Conservation (phyloP, 2,797 vertebrate species). For the Smutsia gigantea region DNA sequence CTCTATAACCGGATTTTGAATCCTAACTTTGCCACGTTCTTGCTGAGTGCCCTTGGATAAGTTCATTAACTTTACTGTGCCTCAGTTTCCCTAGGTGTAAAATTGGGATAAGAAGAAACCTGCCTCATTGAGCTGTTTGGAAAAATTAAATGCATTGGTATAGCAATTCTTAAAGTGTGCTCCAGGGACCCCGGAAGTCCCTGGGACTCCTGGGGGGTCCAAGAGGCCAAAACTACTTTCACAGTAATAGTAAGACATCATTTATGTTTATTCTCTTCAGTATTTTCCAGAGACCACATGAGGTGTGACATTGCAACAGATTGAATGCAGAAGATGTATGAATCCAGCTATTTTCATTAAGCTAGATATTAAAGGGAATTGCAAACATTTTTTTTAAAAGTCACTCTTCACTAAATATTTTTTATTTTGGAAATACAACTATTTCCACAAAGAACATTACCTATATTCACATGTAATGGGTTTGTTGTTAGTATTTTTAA, state of each 20-base stretch:
- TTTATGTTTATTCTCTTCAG: neutral
- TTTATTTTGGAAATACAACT: constrained; percentile 21
- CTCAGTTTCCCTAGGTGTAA: neutral
- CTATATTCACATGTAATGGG: neutral
- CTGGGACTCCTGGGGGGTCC: neutral
- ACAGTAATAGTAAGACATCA: neutral
- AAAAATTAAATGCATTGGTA: neutral
- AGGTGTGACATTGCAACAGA: neutral
- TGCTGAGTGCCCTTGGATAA: neutral
- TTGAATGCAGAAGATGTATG: neutral
- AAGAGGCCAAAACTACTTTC: constrained; percentile 12
- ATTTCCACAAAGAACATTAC: constrained; percentile 8
- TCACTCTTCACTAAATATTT: constrained; percentile 11
- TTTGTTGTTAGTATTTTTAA: constrained; percentile 13
- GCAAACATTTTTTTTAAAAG: neutral
- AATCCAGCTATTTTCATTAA: neutral
- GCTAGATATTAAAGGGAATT: neutral
- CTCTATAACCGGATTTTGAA: neutral
- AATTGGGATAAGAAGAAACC: neutral
- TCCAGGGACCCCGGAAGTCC: neutral
- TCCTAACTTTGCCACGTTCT: neutral
- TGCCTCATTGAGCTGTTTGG: neutral
- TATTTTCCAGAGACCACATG: neutral
- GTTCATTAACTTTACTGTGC: neutral
- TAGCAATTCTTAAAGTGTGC: neutral